Conservation (phyloP, 2,888 invertebrate species). For the Luperina testacea region DNA sequence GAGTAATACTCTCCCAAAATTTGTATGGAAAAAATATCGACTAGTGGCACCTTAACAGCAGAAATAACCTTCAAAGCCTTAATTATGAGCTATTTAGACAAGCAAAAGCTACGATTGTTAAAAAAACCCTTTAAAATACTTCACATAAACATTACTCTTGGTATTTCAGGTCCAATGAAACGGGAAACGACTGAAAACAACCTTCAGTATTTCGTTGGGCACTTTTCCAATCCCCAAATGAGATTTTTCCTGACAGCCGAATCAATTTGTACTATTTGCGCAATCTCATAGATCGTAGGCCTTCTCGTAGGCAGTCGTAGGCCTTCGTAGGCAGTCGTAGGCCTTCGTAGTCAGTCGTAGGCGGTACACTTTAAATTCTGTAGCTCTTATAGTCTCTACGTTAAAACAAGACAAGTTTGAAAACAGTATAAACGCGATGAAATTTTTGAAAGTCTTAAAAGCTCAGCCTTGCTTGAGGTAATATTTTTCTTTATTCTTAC, state of each 20-base stretch:
- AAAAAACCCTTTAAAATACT: not conserved
- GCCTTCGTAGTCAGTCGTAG: not conserved
- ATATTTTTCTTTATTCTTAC: not conserved
- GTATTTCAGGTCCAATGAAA: not conserved
- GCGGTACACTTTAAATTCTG: conserved; percentile 1
- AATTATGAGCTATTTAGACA: too few species aligned
- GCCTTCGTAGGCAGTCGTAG: not conserved
- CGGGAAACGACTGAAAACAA: not conserved
- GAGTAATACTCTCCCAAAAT: too few species aligned
- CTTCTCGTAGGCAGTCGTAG: conserved; percentile 7
- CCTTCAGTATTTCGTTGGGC: conserved; percentile 21
- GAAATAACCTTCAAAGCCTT: too few species aligned
- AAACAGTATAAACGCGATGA: not conserved
- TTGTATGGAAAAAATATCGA: too few species aligned
- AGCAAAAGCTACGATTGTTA: too few species aligned
- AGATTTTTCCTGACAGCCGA: conserved; percentile 4
- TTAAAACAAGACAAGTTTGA: not conserved
- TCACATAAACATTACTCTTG: not conserved
- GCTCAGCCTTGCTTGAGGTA: too few species aligned
- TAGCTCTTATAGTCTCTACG: not conserved
- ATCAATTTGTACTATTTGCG: conserved; percentile 30
- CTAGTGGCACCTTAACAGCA: too few species aligned
- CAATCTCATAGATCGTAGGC: conserved; percentile 32
- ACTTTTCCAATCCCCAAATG: conserved; percentile 26
- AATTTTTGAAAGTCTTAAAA: not conserved